Evolutionary conservation across 2,888 invertebrate genomes (phyloP).

Genomic region (Geophilus truncorum): DNA sequence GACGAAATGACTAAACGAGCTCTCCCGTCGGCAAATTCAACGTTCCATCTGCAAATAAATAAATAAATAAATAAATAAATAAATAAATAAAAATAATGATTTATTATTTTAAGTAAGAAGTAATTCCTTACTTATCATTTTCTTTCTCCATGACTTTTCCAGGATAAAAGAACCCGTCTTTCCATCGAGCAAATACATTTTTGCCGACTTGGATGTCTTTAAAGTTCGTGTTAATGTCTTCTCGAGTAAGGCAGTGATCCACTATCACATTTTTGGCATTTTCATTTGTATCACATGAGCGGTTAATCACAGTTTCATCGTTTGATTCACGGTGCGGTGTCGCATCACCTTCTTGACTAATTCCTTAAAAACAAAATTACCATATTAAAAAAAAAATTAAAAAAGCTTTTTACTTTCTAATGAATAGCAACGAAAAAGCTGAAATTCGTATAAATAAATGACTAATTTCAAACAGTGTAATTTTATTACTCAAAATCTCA

Average conservation of each 20-base stretch:
- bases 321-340: background rate
- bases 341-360: background rate
- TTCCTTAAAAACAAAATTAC: background rate
- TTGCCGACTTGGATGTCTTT: background rate
- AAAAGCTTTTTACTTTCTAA: no score
- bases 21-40: background rate
- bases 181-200: conserved; percentile 63
- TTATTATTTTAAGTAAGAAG: background rate
- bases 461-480: no score
- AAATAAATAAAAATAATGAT: no score
- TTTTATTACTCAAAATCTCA: background rate
- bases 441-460: no score
- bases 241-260: background rate
- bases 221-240: background rate
- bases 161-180: conserved; percentile 63
- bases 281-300: background rate
- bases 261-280: background rate
- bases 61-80: background rate
- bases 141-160: conserved; percentile 56
- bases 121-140: background rate
- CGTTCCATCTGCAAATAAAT: background rate
- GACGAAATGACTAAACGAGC: background rate
- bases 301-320: background rate
- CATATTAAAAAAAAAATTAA: no score
- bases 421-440: no score